Evolutionary conservation across 2,797 vertebrate genomes (phyloP).

Genomic region (Pampus argenteus): DNA sequence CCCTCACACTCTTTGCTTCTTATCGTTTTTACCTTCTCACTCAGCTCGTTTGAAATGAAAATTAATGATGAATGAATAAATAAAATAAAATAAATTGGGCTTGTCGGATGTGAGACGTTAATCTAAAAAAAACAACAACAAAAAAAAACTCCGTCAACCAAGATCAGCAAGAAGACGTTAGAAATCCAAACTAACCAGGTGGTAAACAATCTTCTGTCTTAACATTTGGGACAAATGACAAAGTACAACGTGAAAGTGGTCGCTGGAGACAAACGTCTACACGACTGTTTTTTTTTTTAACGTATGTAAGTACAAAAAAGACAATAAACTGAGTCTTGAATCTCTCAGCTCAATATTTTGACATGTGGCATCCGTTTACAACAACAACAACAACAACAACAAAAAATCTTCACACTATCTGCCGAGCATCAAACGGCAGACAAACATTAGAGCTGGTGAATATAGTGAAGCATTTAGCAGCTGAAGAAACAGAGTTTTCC

Average conservation of each 20-base stretch:
- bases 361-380: not conserved
- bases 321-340: not conserved
- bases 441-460: not conserved
- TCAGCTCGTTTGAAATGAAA: no score
- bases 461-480: not conserved
- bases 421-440: not conserved
- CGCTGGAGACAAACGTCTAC: not conserved
- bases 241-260: not conserved
- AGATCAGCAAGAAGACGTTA: no score
- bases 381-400: not conserved
- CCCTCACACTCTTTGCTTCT: conserved; percentile 1
- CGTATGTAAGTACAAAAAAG: no score
- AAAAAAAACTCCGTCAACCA: no score
- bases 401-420: not conserved
- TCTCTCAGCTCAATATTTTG: conserved; percentile 5
- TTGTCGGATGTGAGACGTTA: no score
- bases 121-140: no score
- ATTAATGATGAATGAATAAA: no score
- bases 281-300: no score
- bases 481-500: not conserved
- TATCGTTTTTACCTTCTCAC: not conserved
- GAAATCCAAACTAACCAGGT: not conserved
- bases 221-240: no score
- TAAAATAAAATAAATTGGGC: no score
- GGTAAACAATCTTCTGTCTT: not conserved